A percentile compares a stretch with the other conserved stretches of the same genome.
Evolutionary conservation across 2,797 vertebrate genomes (phyloP).

Genomic region (Coreius guichenoti): DNA sequence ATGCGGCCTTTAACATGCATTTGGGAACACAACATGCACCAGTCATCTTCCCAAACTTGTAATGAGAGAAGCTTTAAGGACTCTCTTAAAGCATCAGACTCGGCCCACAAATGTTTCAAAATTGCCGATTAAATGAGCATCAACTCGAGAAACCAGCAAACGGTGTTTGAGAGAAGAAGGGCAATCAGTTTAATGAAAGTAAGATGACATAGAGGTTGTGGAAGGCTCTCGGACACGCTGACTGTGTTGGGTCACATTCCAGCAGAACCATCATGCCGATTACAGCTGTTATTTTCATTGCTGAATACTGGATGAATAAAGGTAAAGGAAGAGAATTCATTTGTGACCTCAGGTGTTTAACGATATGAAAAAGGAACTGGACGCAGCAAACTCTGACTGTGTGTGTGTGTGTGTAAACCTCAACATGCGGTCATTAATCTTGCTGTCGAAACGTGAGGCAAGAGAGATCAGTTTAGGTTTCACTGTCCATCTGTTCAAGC

Average conservation of each 20-base stretch:
- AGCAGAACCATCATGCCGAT: not conserved
- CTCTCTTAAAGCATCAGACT: no score
- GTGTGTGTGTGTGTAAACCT: not conserved
- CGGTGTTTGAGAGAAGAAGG: not conserved
- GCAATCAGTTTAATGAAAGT: not conserved
- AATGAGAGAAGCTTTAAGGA: no score
- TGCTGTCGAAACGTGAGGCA: not conserved
- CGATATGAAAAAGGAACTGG: not conserved
- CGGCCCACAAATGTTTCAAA: not conserved
- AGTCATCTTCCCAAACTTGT: no score
- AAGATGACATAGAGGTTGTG: not conserved
- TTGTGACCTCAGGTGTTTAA: not conserved
- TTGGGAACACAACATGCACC: no score
- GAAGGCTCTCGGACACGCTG: not conserved
- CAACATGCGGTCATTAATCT: conserved; percentile 18
- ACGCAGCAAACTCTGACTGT: not conserved
- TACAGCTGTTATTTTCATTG: not conserved
- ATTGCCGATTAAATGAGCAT: not conserved
- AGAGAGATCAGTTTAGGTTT: conserved; percentile 5
- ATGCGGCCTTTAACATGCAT: no score
- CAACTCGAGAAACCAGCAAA: not conserved
- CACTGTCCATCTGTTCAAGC: conserved; percentile 37
- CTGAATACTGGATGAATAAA: not conserved
- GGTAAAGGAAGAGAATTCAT: not conserved
- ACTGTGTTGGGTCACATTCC: not conserved